These are phyloP conservation scores for Tenthredo livida DNA, from an alignment of 2,888 invertebrate genomes.

Conservation along the genomic window DNA sequence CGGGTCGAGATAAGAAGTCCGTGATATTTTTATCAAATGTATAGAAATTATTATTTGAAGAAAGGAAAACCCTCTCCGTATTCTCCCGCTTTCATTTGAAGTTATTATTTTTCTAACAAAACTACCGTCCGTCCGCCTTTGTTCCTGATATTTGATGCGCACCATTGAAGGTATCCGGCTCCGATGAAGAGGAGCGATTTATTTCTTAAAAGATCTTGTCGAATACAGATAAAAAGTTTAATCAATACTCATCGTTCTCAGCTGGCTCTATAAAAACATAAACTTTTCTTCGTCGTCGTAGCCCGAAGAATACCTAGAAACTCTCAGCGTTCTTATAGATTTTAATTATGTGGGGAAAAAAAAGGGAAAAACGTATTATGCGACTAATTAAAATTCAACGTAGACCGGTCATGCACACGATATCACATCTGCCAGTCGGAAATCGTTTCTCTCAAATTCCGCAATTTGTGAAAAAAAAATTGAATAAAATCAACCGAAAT, in stretches of 20 bases:
- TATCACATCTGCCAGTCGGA: not conserved
- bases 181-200: not conserved
- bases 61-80: not conserved
- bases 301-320: not conserved
- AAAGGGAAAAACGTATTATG: not conserved
- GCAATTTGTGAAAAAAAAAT: not conserved
- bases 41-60: constrained; percentile 23
- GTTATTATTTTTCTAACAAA: not conserved
- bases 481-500: not conserved
- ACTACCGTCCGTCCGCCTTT: not conserved
- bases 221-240: constrained; percentile 7
- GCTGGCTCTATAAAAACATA: not conserved
- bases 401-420: not conserved
- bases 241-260: constrained; percentile 29
- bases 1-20: constrained; percentile 8
- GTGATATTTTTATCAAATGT: constrained; percentile 22
- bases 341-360: not conserved
- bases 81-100: not conserved
- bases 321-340: not conserved
- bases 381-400: not conserved
- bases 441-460: not conserved
- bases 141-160: constrained; percentile 35
- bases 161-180: constrained; percentile 25
- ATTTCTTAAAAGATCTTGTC: constrained; percentile 13
- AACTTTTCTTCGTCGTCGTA: not conserved